Conservation (phyloP, 2,113 vertebrate species). For the Silurus asotus region DNA sequence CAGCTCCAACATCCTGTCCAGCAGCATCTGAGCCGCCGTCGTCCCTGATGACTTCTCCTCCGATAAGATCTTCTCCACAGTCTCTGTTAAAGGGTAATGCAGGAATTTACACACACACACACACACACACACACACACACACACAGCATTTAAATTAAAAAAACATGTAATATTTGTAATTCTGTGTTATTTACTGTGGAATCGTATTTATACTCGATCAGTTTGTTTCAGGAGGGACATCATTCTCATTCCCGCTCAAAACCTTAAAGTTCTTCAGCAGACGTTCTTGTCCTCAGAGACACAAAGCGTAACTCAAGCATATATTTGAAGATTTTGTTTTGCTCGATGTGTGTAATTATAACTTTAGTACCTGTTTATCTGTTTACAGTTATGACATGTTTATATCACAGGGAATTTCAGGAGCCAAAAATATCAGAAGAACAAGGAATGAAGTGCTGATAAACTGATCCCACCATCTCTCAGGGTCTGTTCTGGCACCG, state of each 20-base stretch:
- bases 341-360: background rate
- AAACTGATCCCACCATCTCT: no score
- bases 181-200: background rate
- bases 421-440: no score
- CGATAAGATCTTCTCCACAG: conserved; percentile 51
- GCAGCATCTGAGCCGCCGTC: conserved; percentile 45
- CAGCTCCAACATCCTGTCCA: conserved; percentile 41
- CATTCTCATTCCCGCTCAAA: background rate
- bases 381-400: no score
- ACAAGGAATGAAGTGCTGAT: no score
- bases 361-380: background rate
- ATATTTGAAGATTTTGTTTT: background rate
- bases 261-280: no score
- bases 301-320: background rate
- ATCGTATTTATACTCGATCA: no score
- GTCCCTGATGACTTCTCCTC: conserved; percentile 47
- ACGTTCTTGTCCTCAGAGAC: background rate
- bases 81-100: conserved; percentile 29
- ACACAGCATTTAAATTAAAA: background rate
- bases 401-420: no score
- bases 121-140: background rate
- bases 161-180: background rate
- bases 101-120: background rate
- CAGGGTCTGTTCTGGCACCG: no score
- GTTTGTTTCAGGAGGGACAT: background rate